Base-by-base conservation (phyloP, 2,113 vertebrate genomes). In the Orientallactaga bullata region DNA sequence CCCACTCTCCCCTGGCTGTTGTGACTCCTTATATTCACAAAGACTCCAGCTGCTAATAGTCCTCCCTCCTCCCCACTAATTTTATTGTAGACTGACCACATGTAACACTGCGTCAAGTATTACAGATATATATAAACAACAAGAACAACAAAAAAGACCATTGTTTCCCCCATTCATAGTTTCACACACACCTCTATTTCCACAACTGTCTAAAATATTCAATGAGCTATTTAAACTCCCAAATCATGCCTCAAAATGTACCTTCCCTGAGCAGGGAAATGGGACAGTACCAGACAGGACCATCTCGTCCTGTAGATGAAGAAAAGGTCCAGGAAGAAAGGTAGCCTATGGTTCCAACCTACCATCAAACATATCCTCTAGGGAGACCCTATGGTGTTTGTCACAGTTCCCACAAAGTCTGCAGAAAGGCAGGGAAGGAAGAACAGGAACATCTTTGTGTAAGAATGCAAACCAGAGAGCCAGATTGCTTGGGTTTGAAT, bases 51-150 rank as follows among this genome's bases (percentile, higher is more conserved):
- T 88, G 60, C 35, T 82, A 30, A 69, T 0, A 76, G 61, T 37
- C 9, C 30, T 23, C 26, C 55, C 23, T 17, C n/a, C 42, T 47
- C 23, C 73, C 35, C 73, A 7, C 71, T 88, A 17, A 63, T 95
- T 61, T 71, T 72, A 72, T 47, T 80, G 77, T 37, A 65, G 61
- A 80, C 21, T 77, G 66, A 80, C 42, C 16, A 68, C 26, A 51
- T 69, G 17, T 69, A 47, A 63, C 15, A 81, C 74, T n/a, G 5
- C 37, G 10, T n/a, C 86, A 95, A 66, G 32, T 20, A 32, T 7
- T 39, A 81, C 39, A 39, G 26, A 72, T 84, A 71, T 84, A 71
- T 30, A 66, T n/a, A 92, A 89, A 83, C 24, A 80, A 66, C 42
- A 73, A 66, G 60, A 65, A 78, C 73, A 88, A 65, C 61, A 79